A percentile compares a stretch with the other conserved stretches of the same genome.
Conservation (phyloP, 2,888 invertebrate species). For the Rhodophaea formosa region DNA sequence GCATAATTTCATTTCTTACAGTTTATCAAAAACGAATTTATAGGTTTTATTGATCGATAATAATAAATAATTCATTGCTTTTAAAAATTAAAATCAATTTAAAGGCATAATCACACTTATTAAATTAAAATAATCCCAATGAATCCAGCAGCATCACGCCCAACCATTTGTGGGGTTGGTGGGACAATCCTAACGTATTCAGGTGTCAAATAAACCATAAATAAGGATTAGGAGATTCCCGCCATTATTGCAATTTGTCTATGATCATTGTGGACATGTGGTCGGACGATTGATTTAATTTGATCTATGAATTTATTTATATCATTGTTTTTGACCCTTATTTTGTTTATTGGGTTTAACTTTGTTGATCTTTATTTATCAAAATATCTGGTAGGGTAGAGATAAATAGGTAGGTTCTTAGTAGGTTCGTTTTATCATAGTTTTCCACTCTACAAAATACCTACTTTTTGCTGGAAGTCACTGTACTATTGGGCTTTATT, state of each 20-base stretch:
- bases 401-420: too few species aligned
- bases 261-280: slow-evolving; percentile 41
- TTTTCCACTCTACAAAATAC: too few species aligned
- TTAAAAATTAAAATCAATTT: not conserved
- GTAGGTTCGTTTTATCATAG: too few species aligned
- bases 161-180: slow-evolving; percentile 46
- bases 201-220: slow-evolving; percentile 61
- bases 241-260: slow-evolving; percentile 52
- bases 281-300: slow-evolving; percentile 38
- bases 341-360: not conserved
- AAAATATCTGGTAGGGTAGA: too few species aligned
- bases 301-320: not conserved
- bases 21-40: too few species aligned
- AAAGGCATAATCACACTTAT: slow-evolving; percentile 45
- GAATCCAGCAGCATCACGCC: slow-evolving; percentile 63
- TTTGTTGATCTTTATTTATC: not conserved
- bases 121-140: slow-evolving; percentile 55
- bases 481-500: too few species aligned
- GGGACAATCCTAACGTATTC: slow-evolving; percentile 45
- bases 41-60: too few species aligned
- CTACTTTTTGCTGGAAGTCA: too few species aligned
- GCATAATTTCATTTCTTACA: too few species aligned
- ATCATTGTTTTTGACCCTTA: slow-evolving; percentile 7
- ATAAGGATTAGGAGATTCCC: slow-evolving; percentile 59
- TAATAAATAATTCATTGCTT: too few species aligned